Conservation (phyloP, 2,113 vertebrate species). For the Origma solitaria region DNA sequence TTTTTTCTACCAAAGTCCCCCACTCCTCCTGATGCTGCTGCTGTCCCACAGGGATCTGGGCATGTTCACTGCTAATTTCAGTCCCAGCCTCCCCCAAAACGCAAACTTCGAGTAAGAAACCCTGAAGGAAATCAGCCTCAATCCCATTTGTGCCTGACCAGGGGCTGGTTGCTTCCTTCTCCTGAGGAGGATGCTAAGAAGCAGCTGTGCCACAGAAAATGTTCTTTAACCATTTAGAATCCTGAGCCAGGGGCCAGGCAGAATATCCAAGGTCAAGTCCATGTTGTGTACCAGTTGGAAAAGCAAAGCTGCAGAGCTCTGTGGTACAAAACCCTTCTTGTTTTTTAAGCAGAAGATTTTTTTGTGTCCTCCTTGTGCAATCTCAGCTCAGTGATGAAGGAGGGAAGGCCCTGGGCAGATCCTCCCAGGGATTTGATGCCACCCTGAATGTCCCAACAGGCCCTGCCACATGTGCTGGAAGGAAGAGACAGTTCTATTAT, state of each 20-base stretch:
- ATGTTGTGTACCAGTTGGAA: background rate
- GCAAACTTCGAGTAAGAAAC: background rate
- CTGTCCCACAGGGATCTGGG: background rate
- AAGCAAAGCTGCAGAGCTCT: background rate
- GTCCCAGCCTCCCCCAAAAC: background rate
- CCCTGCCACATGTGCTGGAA: rapidly evolving
- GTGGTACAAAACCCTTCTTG: background rate
- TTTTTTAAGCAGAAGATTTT: background rate
- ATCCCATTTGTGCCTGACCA: background rate
- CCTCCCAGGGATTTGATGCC: rapidly evolving
- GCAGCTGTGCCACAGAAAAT: background rate
- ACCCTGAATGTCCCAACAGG: background rate
- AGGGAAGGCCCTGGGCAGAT: background rate
- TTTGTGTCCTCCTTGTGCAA: background rate
- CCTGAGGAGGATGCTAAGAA: background rate
- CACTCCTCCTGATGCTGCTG: background rate
- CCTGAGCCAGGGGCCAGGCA: background rate
- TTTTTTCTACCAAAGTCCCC: background rate
- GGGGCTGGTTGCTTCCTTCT: background rate
- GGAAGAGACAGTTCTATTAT: background rate
- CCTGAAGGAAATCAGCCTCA: background rate
- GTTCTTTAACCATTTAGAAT: background rate
- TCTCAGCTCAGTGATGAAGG: background rate
- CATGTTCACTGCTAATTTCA: rapidly evolving
- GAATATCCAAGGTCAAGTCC: too few species aligned